Conservation (phyloP, 2,797 vertebrate genomes). For the Microctenopoma lineatum region DNA sequence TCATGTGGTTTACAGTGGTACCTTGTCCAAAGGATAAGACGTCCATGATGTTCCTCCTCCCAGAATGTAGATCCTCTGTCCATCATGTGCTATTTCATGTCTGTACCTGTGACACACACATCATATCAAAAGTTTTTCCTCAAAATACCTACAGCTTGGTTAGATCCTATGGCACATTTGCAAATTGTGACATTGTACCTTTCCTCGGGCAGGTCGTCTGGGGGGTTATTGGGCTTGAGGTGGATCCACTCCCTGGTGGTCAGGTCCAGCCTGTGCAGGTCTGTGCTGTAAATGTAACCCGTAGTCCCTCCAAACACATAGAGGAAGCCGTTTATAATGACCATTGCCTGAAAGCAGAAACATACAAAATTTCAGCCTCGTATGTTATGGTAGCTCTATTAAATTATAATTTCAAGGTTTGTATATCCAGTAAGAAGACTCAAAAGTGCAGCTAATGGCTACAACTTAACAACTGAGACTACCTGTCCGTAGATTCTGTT, state of each 20-base stretch:
- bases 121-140: neutral
- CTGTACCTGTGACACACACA: conserved; percentile 87
- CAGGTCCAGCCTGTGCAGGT: conserved; percentile 96
- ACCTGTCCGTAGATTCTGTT: conserved; percentile 98
- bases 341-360: conserved; percentile 79
- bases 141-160: neutral
- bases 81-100: conserved; percentile 97
- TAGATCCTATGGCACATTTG: neutral
- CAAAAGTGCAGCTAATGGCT: neutral
- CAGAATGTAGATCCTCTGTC: conserved; percentile 95
- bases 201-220: conserved; percentile 95
- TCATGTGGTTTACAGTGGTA: conserved; percentile 51
- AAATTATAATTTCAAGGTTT: neutral
- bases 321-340: conserved; percentile 95
- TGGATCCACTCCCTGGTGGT: conserved; percentile 96
- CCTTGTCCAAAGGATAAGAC: conserved; percentile 97
- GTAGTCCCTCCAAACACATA: conserved; percentile 99
- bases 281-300: conserved; percentile 98
- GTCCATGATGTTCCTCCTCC: conserved; percentile 99
- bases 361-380: neutral
- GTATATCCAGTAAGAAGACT: neutral
- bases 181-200: conserved; percentile 76
- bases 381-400: neutral
- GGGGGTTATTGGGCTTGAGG: conserved; percentile 95
- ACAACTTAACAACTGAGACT: conserved; percentile 4